Percentiles rank a stretch among this genome's conserved stretches.
These are phyloP conservation scores for Pissodes strobi DNA, from an alignment of 1,140 invertebrate species.

Conservation along the genomic window DNA sequence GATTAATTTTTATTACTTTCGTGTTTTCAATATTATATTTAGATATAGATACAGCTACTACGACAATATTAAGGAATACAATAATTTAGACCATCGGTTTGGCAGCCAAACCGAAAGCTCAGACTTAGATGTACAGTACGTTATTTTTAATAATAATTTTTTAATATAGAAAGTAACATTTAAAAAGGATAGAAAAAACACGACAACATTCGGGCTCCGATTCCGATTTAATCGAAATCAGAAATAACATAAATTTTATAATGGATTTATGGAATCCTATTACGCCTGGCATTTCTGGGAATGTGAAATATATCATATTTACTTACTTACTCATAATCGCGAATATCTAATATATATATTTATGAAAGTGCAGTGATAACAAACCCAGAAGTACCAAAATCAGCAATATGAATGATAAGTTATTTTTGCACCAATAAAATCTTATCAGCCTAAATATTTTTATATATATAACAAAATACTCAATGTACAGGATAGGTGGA, in stretches of 20 bases:
- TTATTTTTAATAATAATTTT: conserved; percentile 39
- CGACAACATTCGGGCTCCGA: conserved; percentile 16
- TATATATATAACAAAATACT: background rate
- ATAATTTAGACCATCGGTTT: conserved; percentile 44
- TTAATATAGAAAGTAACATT: no score
- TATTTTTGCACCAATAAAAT: background rate
- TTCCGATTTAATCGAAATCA: background rate
- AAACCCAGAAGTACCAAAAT: background rate
- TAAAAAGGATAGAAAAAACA: conserved; percentile 37
- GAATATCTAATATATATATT: background rate
- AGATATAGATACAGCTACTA: conserved; percentile 38
- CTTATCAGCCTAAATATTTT: conserved; percentile 1
- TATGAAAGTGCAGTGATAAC: background rate
- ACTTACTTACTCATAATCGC: background rate
- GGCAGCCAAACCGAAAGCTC: conserved; percentile 35
- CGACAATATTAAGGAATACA: conserved; percentile 47
- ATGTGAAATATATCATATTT: background rate
- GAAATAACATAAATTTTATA: conserved; percentile 8
- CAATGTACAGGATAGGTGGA: background rate
- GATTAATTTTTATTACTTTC: conserved; percentile 13
- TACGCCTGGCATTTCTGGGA: background rate
- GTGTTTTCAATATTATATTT: conserved; percentile 11
- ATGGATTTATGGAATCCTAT: conserved; percentile 6
- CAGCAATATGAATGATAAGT: background rate
- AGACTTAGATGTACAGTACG: conserved; percentile 49